Evolutionary conservation across 2,113 vertebrate genomes (phyloP).

Genomic region (Oncorhynchus tshawytscha): DNA sequence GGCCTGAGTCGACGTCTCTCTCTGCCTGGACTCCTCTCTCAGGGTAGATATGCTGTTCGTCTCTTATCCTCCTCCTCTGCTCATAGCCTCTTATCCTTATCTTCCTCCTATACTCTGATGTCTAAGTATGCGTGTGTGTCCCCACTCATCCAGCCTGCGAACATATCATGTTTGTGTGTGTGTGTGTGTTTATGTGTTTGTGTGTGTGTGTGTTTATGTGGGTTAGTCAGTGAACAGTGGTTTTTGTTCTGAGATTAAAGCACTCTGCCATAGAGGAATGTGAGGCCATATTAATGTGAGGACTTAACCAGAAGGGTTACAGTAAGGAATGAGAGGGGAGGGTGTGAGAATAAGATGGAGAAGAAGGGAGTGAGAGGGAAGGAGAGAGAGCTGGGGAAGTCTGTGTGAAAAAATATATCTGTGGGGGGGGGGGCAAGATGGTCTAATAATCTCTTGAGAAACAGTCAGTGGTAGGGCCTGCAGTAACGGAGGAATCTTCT

Average conservation of each 20-base stretch:
- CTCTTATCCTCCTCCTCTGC: constrained; percentile 64
- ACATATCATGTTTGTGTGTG: neutral
- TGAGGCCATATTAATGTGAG: neutral
- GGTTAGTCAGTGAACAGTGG: neutral
- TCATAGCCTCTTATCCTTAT: constrained; percentile 63
- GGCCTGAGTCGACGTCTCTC: constrained; percentile 89
- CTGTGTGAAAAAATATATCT: too few relatives aligned
- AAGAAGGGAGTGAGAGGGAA: neutral
- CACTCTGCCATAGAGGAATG: neutral
- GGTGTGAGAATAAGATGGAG: neutral
- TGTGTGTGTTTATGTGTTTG: too few relatives aligned
- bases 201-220: neutral
- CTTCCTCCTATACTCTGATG: constrained; percentile 53
- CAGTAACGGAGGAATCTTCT: too few relatives aligned
- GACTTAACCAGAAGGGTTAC: neutral
- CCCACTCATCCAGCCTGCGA: neutral
- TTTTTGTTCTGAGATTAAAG: neutral
- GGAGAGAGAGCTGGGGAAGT: too few relatives aligned
- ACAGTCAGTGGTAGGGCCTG: neutral
- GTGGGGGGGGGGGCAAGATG: neutral
- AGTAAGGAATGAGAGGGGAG: too few relatives aligned
- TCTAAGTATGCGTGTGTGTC: constrained; percentile 58
- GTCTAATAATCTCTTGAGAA: neutral
- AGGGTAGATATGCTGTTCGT: constrained; percentile 84
- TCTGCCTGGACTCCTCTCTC: constrained; percentile 92